These are phyloP conservation scores for Mnemiopsis leidyi DNA, from an alignment of 37 sponge, comb jelly and placozoan genomes.

Conservation along the genomic window DNA sequence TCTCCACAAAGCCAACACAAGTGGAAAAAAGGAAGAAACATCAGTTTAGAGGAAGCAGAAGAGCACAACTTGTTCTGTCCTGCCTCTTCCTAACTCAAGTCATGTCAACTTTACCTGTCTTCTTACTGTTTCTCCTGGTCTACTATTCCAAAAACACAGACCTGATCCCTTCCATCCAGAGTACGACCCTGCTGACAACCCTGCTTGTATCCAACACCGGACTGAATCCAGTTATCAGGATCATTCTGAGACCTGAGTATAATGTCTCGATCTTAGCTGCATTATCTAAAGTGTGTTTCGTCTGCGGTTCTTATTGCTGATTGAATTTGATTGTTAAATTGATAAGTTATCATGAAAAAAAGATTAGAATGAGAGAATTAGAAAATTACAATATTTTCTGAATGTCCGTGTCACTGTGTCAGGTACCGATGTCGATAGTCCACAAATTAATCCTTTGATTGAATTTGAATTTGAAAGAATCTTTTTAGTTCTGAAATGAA, in stretches of 20 bases:
- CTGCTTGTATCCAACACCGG: neutral
- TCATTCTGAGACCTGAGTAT: neutral
- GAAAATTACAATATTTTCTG: too few species aligned
- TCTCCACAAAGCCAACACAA: neutral
- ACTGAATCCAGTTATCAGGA: neutral
- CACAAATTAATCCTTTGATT: too few species aligned
- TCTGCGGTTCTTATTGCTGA: too few species aligned
- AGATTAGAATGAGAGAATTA: too few species aligned
- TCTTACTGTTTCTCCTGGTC: neutral
- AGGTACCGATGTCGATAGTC: too few species aligned
- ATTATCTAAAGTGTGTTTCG: too few species aligned
- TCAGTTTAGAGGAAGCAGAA: neutral
- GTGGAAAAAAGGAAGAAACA: neutral
- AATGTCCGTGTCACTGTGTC: too few species aligned
- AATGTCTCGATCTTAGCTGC: too few species aligned
- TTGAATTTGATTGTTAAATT: too few species aligned
- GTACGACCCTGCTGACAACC: neutral
- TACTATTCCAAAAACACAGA: neutral
- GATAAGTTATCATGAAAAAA: too few species aligned
- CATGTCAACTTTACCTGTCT: neutral
- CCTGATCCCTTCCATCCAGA: neutral
- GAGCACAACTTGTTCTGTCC: neutral
- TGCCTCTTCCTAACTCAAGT: neutral
- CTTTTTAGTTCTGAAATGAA: too few species aligned
- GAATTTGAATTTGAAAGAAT: too few species aligned